Evolutionary conservation across 2,888 invertebrate species (phyloP).

Genomic region (Autographa gamma): DNA sequence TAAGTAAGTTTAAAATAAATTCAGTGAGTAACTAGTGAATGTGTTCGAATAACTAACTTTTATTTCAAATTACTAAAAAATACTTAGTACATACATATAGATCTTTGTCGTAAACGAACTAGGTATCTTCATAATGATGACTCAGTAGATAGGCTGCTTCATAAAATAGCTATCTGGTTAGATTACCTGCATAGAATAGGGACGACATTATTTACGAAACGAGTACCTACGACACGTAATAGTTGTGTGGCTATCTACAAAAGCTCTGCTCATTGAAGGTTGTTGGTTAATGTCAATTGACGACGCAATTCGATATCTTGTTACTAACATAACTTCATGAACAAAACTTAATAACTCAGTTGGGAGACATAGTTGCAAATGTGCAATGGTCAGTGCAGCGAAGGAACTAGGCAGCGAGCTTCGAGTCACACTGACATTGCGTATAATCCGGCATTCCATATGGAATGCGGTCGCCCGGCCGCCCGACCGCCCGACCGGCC

Average conservation of each 20-base stretch:
- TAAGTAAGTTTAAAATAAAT: too few relatives aligned
- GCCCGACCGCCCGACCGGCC: constrained; percentile 72
- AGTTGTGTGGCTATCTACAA: not conserved
- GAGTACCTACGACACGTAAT: not conserved
- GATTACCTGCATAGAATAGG: not conserved
- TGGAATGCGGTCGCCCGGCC: constrained; percentile 87
- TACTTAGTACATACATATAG: too few relatives aligned
- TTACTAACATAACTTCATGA: constrained; percentile 25
- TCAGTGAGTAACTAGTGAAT: too few relatives aligned
- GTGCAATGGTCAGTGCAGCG: constrained; percentile 65
- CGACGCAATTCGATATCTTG: constrained; percentile 46
- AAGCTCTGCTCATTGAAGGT: constrained; percentile 16
- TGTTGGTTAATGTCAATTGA: constrained; percentile 69
- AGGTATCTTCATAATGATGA: not conserved
- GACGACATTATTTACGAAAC: not conserved
- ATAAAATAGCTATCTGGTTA: not conserved
- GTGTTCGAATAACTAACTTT: too few relatives aligned
- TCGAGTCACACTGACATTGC: constrained; percentile 87
- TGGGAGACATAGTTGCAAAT: constrained; percentile 69
- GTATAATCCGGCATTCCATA: constrained; percentile 87
- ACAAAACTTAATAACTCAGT: constrained; percentile 27
- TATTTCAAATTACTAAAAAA: too few relatives aligned
- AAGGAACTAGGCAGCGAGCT: constrained; percentile 64
- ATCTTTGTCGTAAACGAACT: not conserved
- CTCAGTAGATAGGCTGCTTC: not conserved